A percentile compares a stretch with the other conserved stretches of the same genome.
Evolutionary conservation across 2,797 vertebrate species (phyloP).

Genomic region (Semaprochilodus insignis): DNA sequence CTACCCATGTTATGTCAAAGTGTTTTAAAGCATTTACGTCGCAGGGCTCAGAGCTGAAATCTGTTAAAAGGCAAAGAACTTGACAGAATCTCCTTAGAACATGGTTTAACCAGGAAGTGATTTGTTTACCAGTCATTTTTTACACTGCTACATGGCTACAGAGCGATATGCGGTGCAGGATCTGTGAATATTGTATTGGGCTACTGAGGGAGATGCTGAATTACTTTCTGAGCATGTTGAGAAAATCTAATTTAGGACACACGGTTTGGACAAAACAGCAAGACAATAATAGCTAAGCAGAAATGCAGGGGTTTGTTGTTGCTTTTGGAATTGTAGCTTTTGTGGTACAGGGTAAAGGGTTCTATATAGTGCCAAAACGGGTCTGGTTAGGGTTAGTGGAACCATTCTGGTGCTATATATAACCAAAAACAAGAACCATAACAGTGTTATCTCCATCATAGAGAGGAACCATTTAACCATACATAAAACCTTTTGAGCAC

Average conservation of each 20-base stretch:
- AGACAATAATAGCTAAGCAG: too few species aligned
- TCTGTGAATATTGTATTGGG: slow-evolving; percentile 76
- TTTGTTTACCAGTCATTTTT: slow-evolving; percentile 75
- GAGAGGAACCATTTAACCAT: too few species aligned
- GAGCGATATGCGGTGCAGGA: slow-evolving; percentile 59
- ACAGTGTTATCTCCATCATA: too few species aligned
- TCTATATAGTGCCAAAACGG: too few species aligned
- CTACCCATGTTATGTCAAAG: slow-evolving; percentile 79
- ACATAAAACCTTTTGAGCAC: too few species aligned
- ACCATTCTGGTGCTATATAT: too few species aligned
- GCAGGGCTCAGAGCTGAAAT: slow-evolving; percentile 74
- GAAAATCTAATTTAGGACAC: background rate
- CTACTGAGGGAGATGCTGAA: background rate
- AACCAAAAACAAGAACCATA: too few species aligned
- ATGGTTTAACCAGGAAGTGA: slow-evolving; percentile 78
- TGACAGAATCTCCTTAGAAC: slow-evolving; percentile 81
- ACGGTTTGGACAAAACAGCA: too few species aligned
- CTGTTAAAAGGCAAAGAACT: slow-evolving; percentile 77
- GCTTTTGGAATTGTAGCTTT: too few species aligned
- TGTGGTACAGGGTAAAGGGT: too few species aligned
- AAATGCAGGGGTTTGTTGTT: too few species aligned
- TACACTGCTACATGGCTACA: slow-evolving; percentile 66
- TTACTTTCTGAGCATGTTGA: slow-evolving; percentile 11
- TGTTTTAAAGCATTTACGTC: slow-evolving; percentile 83
- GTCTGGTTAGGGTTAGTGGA: too few species aligned